Base-by-base conservation (phyloP, 2,113 vertebrate species). In the Nerophis lumbriciformis region DNA sequence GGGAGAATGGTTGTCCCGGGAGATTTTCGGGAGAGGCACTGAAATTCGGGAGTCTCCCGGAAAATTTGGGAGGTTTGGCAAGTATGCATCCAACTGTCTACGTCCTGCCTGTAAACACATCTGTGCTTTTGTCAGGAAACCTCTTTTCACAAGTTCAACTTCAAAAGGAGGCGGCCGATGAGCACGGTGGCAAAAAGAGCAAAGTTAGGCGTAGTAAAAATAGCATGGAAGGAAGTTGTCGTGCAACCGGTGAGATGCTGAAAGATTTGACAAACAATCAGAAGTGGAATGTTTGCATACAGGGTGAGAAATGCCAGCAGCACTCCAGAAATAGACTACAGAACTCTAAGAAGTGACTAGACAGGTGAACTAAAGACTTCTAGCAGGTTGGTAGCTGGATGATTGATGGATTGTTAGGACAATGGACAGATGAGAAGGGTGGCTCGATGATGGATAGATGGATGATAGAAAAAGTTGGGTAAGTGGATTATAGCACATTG, bases 261-360 rank as follows among this genome's bases (percentile, higher is more conserved):
- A 49, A 63, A 19, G 6, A 55, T 48, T 62, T 72, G 36, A 45
- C 48, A 53, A 63, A 77, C 53, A 68, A 75, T 69, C 57, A 61
- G 61, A 48, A 4, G 38, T 8, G 58, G 62, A 75, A 80, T 64
- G 67, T 76, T 69, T 77, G 76, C 67, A 76, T 53, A 50, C 14
- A 11, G 53, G 11, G 12, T 19, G 35, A 50, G 63, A 69, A 12
- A 45, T 51, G 49, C 48, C 72, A 63, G 37, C 68, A 57, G 57
- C 11, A 66, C 54, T 35, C 55, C 4, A 11, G 65, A 65, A 63
- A 65, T 38, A 36, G 3, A 28, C 28, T 28, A 4, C 28, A 28
- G 28, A 69, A 62, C 56, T 39, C 55, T 45, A 58, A 58, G 59
- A 74, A 61, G 69, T 59, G 70, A 28, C 28, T 4, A 28, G 28